Base-by-base conservation (phyloP, 2,888 invertebrate genomes). In the Deilephila elpenor region DNA sequence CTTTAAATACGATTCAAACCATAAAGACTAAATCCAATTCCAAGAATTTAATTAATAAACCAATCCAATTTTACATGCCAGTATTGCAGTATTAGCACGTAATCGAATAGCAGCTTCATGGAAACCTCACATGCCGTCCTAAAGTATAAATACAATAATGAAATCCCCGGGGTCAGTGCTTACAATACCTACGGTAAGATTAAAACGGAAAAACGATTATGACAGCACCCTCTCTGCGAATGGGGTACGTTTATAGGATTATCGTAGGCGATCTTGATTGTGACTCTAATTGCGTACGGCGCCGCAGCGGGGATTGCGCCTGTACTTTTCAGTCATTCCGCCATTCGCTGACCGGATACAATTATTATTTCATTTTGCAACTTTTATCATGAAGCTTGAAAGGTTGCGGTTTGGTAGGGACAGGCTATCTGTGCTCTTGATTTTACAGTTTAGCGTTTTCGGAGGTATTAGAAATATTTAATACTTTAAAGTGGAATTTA, bases 221-320 rank as follows among this genome's bases (percentile, higher is more conserved):
- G 70, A 74, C 72, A 74, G 56, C 62, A 70, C 70, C 67, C 71
- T 70, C 73, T 67, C 75, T 51, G 86, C 86, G 87, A 86, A 85
- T 78, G 71, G 56, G 56, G 72, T 84, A 84, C 84, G 81, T 79
- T 84, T 78, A 83, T 80, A 75, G 84, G 86, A 88, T 88, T 88
- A 89, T 84, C 84, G 85, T 78, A 76, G 82, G 82, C 81, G 84
- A 89, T 89, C 88, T 88, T 88, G 88, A 89, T 89, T 88, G 86
- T 84, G 79, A 83, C 82, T 83, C 88, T 91, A 91, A 91, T 91
- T 91, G 88, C 83, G 80, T 82, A 78, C 83, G 81, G 75, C 73
- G 74, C 75, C 78, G 74, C 75, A 77, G 74, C 74, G 73, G 71
- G 76, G 77, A 76, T 73, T 75, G 73, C 73, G 73, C 61, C 19